Evolutionary conservation across 2,888 invertebrate species (phyloP), one percentile per base, ranked within the genome.

Genomic region (Calliopum simillimum): DNA sequence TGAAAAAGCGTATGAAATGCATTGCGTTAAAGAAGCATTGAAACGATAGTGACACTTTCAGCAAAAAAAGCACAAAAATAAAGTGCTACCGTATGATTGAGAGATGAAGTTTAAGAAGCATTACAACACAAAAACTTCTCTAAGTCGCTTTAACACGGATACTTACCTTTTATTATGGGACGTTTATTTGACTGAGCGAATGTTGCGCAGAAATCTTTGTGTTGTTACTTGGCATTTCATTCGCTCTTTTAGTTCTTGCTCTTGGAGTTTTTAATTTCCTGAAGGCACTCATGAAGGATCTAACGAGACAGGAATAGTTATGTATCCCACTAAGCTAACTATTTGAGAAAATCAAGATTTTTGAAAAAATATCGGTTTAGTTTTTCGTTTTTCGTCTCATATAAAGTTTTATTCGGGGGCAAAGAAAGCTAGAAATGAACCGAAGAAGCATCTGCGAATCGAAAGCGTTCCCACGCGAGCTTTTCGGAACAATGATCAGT

Each of bases 1-100:
- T n/a, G 77, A 75, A 73, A 74, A 74, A 78, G 78, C 71, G 75
- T 79, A 76, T 71, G 74, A 74, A 74, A 71, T 75, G 71, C 66
- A 33, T 68, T 33, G 41, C 33, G 62, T n/a, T n/a, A n/a, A 33
- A 33, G 5, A 33, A 46, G 55, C 19, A 43, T 49, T 25, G 23
- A 62, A 58, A 25, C 58, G 58, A 68, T 68, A 49, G 58, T 43
- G 65, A 46, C 46, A 56, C 69, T 64, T 33, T 56, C 59, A 47
- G 47, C 6, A 8, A 14, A 49, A 43, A 41, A 53, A 49, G 43
- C 63, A 49, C n/a, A 14, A 25, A 49, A 59, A 5, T 55, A 44
- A 53, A 25, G 55, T 55, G 46, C 43, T 14, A 33, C 33, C 23
- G 25, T 5, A 56, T 43, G 43, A 16, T 33, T 33, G 33, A 33